These are phyloP conservation scores for Therioaphis trifolii DNA, from an alignment of 2,888 invertebrate genomes.

Conservation along the genomic window DNA sequence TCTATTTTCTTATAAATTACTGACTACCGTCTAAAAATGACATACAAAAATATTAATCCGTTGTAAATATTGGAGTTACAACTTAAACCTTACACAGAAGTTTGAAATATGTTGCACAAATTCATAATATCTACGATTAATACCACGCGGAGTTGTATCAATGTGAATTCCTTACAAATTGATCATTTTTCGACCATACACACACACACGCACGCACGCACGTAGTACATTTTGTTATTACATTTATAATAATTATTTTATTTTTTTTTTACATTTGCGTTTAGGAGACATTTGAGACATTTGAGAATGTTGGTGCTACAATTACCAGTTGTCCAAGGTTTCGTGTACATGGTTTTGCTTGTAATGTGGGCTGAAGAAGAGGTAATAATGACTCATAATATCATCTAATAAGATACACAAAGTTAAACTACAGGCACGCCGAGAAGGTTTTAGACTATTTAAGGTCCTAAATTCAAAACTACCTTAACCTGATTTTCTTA, in stretches of 20 bases:
- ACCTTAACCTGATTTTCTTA: too few relatives aligned
- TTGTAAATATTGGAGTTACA: too few relatives aligned
- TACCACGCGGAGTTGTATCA: neutral
- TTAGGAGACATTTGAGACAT: slow-evolving; percentile 72
- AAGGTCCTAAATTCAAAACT: too few relatives aligned
- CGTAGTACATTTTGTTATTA: too few relatives aligned
- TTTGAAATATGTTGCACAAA: neutral
- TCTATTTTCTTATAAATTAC: too few relatives aligned
- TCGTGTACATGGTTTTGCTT: slow-evolving; percentile 74
- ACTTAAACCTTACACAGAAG: neutral
- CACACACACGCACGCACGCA: too few relatives aligned
- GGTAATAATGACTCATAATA: slow-evolving; percentile 71
- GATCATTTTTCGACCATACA: neutral
- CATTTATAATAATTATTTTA: too few relatives aligned
- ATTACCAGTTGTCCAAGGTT: slow-evolving; percentile 77
- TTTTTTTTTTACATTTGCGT: slow-evolving; percentile 66
- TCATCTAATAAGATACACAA: too few relatives aligned
- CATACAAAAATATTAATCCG: too few relatives aligned
- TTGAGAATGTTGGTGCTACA: slow-evolving; percentile 76
- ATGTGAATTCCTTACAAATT: neutral
- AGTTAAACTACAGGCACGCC: too few relatives aligned
- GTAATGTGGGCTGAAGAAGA: slow-evolving; percentile 76
- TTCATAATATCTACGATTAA: neutral
- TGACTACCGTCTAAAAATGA: too few relatives aligned
- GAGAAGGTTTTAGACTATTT: too few relatives aligned